Evolutionary conservation across 2,888 invertebrate species (phyloP), one percentile per base, ranked within the genome.

Genomic region (Tetragonula carbonaria): DNA sequence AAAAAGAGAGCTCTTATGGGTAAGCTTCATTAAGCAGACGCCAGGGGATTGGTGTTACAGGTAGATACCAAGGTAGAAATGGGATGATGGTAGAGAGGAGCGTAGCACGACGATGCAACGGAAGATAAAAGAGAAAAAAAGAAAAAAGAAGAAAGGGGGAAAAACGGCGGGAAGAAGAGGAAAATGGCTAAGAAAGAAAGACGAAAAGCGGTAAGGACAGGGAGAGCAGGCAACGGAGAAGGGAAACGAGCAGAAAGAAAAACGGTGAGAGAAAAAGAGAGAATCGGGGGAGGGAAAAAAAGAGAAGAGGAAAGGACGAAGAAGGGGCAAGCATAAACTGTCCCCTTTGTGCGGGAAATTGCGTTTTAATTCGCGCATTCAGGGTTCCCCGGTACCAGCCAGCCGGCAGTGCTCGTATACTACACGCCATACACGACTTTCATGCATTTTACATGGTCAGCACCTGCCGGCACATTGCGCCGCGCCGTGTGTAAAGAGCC

Each of bases 281-380:
- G 80, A 74, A 87, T 72, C 80, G 66, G 84, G 79, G 82, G 75
- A 28, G 79, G 75, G 66, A 67, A 21, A 21, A 38, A 51, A 55
- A 63, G 33, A 28, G 23, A 2, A 50, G 11, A 13, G 23, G 38
- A 33, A 50, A 16, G 84, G 79, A 75, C 78, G 81, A 74, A 81
- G 89, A 86, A 79, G 90, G 89, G 92, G 85, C 91, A 86, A 90
- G 93, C 92, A 92, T 93, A 94, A 94, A 94, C 94, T 93, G 93
- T 93, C 93, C 92, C 93, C 93, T 94, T 94, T 94, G 94, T 94
- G 90, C 89, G 90, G 92, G 91, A 93, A 94, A 94, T 94, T 94
- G 94, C 94, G 94, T 94, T 94, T 94, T 94, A 94, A 94, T 94
- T 94, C 93, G 90, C 91, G 92, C 92, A 93, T 93, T 94, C 93